Conservation (phyloP, 2,888 invertebrate species). For the Sussaba pulchella region DNA sequence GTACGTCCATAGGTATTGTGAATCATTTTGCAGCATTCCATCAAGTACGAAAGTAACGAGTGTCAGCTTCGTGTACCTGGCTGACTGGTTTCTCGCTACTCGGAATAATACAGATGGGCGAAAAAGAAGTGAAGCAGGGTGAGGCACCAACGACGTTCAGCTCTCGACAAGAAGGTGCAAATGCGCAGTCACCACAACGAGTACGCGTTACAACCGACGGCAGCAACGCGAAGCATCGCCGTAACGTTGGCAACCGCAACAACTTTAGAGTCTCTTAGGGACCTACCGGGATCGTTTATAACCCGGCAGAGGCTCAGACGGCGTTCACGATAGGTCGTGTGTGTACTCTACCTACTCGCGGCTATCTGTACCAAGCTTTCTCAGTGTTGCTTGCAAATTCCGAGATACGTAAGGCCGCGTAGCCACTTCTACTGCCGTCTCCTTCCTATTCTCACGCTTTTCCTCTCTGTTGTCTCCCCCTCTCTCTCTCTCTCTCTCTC, state of each 20-base stretch:
- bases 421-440: neutral
- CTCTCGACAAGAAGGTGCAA: slow-evolving; percentile 38
- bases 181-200: slow-evolving; percentile 20
- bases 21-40: neutral
- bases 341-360: neutral
- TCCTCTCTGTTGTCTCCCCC: neutral
- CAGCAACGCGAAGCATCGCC: slow-evolving; percentile 50
- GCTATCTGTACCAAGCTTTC: slow-evolving; percentile 27
- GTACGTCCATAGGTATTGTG: neutral
- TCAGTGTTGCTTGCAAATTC: slow-evolving; percentile 61
- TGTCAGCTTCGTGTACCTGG: neutral
- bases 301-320: slow-evolving; percentile 50
- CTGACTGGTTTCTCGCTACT: neutral
- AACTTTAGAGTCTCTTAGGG: slow-evolving; percentile 67
- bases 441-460: neutral
- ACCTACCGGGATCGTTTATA: slow-evolving; percentile 66
- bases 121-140: neutral
- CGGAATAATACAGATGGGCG: neutral
- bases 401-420: slow-evolving; percentile 25
- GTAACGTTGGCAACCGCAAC: slow-evolving; percentile 61
- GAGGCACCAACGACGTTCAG: neutral
- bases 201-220: slow-evolving; percentile 5
- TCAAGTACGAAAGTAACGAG: neutral
- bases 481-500: neutral
- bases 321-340: slow-evolving; percentile 21